Conservation (phyloP, 2,797 vertebrate species). For the Phoxinus dragarum region DNA sequence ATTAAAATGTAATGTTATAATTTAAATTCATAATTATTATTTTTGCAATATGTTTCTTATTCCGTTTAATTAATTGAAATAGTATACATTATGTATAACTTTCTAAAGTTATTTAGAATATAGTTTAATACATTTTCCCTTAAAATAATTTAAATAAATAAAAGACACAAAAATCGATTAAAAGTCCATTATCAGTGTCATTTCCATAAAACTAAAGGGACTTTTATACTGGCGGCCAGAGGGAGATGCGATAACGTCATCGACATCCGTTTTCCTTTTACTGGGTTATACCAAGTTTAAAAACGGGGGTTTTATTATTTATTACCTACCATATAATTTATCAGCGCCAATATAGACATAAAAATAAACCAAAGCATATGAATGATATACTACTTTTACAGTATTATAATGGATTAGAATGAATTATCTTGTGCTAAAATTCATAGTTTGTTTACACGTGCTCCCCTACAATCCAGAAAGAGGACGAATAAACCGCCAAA, state of each 20-base stretch:
- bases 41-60: not conserved
- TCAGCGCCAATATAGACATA: not conserved
- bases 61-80: not conserved
- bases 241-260: not conserved
- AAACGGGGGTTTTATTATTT: not conserved
- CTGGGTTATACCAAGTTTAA: conserved; percentile 26
- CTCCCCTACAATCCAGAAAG: not conserved
- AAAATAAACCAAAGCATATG: rapidly evolving
- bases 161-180: not conserved
- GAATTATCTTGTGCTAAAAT: not conserved
- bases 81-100: not conserved
- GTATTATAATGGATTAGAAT: not conserved
- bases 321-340: not conserved
- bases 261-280: not conserved
- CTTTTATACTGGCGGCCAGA: not conserved
- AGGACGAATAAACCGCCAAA: conserved; percentile 40
- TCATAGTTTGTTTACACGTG: not conserved
- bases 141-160: not conserved
- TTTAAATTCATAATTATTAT: not conserved
- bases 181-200: not conserved
- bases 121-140: not conserved
- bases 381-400: rapidly evolving
- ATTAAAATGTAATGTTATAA: not conserved
- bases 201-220: not conserved
- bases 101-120: not conserved